These are phyloP conservation scores for Diachasmimorpha longicaudata DNA, from an alignment of 1,140 invertebrate species.

Conservation along the genomic window DNA sequence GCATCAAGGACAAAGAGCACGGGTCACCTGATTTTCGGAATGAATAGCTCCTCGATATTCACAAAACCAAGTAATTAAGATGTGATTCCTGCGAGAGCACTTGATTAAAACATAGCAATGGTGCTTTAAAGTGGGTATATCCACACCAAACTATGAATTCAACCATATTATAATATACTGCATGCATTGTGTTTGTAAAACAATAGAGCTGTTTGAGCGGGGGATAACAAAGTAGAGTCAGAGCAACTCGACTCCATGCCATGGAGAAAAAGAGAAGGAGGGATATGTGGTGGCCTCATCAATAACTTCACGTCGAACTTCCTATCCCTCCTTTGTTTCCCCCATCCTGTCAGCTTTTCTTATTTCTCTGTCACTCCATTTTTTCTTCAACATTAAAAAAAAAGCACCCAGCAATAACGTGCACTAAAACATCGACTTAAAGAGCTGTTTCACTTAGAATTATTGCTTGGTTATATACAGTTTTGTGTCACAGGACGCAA, in stretches of 20 bases:
- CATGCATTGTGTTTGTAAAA: neutral
- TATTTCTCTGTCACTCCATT: neutral
- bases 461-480: neutral
- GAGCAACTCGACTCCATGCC: neutral
- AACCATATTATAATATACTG: neutral
- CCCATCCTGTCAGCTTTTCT: neutral
- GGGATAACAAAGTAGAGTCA: neutral
- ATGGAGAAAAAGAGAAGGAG: neutral
- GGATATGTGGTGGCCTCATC: neutral
- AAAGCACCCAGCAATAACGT: neutral
- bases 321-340: neutral
- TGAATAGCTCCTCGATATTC: too few relatives aligned
- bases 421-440: neutral
- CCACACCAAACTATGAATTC: neutral
- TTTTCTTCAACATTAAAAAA: neutral
- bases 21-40: too few relatives aligned
- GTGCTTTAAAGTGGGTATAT: neutral
- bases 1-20: too few relatives aligned
- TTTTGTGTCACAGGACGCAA: neutral
- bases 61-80: neutral
- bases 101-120: neutral
- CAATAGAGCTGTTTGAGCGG: neutral
- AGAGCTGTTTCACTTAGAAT: neutral
- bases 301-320: neutral
- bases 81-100: neutral